Base-by-base conservation (phyloP, 2,888 invertebrate genomes). In the Netelia virgata region DNA sequence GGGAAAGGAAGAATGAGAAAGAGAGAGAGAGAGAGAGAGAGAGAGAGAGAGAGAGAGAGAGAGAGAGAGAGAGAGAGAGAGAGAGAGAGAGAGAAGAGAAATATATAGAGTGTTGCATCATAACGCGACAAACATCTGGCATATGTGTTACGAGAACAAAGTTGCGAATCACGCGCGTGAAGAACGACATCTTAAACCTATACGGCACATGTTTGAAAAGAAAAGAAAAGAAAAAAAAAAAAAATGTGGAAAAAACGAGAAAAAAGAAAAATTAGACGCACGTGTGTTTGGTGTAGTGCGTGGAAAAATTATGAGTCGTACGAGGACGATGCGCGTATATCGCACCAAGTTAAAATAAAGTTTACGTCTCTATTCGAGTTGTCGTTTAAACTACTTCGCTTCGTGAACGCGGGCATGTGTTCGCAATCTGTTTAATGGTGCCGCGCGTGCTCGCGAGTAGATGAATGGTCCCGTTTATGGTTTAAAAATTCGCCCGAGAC, bases 221-320 rank as follows among this genome's bases (percentile, higher is more conserved):
- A 78, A 69, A 41, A 41, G 18, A 70, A 18, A 57, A 18, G 16
- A 3, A 8, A 3, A 36, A 2, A 23, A 23, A 23, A 23, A n/a
- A n/a, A n/a, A n/a, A n/a, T n/a, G n/a, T n/a, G 6, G 6, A 36
- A 36, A 36, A 36, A 3, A 5, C 5, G 6, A 36, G 1, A 36
- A 53, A 74, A 63, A 79, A 83, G 74, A 53, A 47, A 68, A 20
- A 69, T 74, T 63, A 20, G 61, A 59, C 66, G 61, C 83, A 83
- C 79, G 72, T 83, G 83, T 75, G 63, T 61, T 43, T 23, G 28
- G 20, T 53, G 47, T 55, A 43, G 43, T 59, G 64, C 53, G 23
- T 61, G 47, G 47, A 43, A n/a, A 57, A 28, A 36, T 36, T 5
- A 6, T 36, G 50, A 57, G 53, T 16, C 70, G 23, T 63, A 3